A percentile compares a stretch with the other conserved stretches of the same genome.
phyloP scores from a whole-genome alignment of 2,113 vertebrate species.

The Sphaerodactylus townsendi region DNA sequence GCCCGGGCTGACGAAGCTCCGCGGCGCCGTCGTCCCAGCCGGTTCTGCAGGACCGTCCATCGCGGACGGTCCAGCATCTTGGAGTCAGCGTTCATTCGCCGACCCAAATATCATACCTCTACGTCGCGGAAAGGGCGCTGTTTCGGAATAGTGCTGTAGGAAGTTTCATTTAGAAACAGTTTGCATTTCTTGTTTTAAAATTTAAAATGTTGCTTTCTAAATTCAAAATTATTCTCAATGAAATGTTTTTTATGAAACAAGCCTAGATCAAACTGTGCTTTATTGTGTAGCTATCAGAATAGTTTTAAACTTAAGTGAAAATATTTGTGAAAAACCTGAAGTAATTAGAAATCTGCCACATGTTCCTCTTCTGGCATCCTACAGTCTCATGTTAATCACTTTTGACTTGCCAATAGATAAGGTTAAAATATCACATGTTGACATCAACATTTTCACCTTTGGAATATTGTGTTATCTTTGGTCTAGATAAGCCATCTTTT shows the following conservation, averaged over 20 bases:
- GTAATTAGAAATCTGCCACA: slow-evolving; percentile 39
- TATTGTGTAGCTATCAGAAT: slow-evolving; percentile 44
- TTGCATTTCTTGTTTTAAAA: slow-evolving; percentile 21
- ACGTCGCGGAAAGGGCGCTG: no score
- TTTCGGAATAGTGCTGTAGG: no score
- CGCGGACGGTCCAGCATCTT: no score
- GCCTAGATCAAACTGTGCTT: slow-evolving; percentile 38
- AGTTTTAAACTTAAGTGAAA: slow-evolving; percentile 40
- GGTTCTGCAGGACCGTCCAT: no score
- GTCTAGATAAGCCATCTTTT: no score
- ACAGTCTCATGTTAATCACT: slow-evolving; percentile 26
- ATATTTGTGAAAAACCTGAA: slow-evolving; percentile 33
- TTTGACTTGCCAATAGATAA: slow-evolving; percentile 2
- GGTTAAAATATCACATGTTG: slow-evolving; percentile 2
- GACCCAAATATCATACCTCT: no score
- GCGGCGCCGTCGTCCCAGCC: no score
- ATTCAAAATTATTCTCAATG: no score
- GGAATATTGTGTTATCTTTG: background rate
- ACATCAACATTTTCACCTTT: background rate
- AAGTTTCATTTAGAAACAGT: slow-evolving; percentile 35
- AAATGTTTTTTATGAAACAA: no score
- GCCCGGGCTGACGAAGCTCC: no score
- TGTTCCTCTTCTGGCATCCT: slow-evolving; percentile 39
- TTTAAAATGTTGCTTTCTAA: slow-evolving; percentile 36
- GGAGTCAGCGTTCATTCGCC: no score